Base-by-base conservation (phyloP, 2,113 vertebrate species). In the Sialia sialis region DNA sequence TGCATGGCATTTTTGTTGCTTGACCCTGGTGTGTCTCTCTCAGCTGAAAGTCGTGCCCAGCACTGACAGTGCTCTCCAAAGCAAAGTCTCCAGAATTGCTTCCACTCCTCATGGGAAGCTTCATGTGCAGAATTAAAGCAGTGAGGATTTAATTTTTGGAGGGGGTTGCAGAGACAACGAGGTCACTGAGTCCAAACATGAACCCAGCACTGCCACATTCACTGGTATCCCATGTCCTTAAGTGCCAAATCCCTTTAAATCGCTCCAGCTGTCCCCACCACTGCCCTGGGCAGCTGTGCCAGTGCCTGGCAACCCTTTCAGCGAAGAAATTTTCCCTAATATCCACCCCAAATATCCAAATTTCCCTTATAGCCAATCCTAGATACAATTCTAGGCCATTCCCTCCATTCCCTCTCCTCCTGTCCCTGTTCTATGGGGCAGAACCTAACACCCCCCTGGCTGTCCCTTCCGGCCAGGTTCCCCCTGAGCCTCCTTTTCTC, bases 321-420 rank as follows among this genome's bases (percentile, higher is more conserved):
- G 39, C 5, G 46, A 30, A 26, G 39, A 25, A 29, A 21, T 39
- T 30, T 59, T 52, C 32, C 32, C 10, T 32, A 9, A 36, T 29
- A 17, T 29, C 27, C 27, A 10, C 29, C 51, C 16, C 9, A 29
- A 29, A 52, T 10, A 29, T 17, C 16, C 16, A 29, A 30, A 29
- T 54, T 54, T 69, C n/a, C 16, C 13, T 46, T 4, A 23, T 20
- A 29, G 13, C 36, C 36, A 67, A 3, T 22, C 8, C 6, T 1
- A 44, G 52, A 7, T 16, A 1, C 44, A 59, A 0, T 22, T 0
- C 18, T 38, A 34, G 52, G 39, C 60, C 0, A 0, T 60, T 82
- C 6, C 52, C 38, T 81, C 60, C 0, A 0, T 60, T 82, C 6
- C 52, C 38, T 81, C 46, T 81, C 9, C 29, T 38, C 27, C 60